Base-by-base conservation (phyloP, 1,140 invertebrate species). In the Euwallacea fornicatus region DNA sequence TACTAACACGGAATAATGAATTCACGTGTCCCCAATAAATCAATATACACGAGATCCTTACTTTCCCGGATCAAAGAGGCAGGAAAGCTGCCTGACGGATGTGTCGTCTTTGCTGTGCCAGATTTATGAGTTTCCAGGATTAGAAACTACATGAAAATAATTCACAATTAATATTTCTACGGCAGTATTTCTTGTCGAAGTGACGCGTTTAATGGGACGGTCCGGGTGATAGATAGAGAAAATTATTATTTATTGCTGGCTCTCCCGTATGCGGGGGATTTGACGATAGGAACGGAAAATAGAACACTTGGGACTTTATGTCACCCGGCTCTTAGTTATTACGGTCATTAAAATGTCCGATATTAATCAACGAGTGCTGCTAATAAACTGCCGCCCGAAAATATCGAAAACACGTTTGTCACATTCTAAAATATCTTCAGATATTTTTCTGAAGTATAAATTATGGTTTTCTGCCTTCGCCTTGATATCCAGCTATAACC, bases 111-210 rank as follows among this genome's bases (percentile, higher is more conserved):
- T 67, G 56, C 55, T 13, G 9, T 66, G 53, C 21, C 41, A 60
- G 16, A 60, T 60, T 60, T 60, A 60, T 60, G 16, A 42, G 16
- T 42, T 7, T 60, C 58, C 58, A 42, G 58, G 58, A 60, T 60
- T 60, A 60, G 58, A 60, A 56, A 56, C 54, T 56, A 69, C 66
- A 61, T 62, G 66, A 69, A 69, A 69, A 69, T 69, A 69, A 69
- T 69, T 69, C 66, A 69, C 66, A 69, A 69, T 69, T 69, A 69
- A 69, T 69, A 69, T 69, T 69, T 69, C 66, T 62, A 62, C 43
- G 66, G 66, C 59, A 54, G 66, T 69, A 69, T 69, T 69, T 69
- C 66, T 69, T 69, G 66, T 69, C 66, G 59, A 69, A 61, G 66
- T 66, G 64, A 66, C 64, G 64, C 64, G 53, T 66, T 66, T 66